Evolutionary conservation across 2,113 vertebrate species (phyloP).

Genomic region (Crotalus tigris): DNA sequence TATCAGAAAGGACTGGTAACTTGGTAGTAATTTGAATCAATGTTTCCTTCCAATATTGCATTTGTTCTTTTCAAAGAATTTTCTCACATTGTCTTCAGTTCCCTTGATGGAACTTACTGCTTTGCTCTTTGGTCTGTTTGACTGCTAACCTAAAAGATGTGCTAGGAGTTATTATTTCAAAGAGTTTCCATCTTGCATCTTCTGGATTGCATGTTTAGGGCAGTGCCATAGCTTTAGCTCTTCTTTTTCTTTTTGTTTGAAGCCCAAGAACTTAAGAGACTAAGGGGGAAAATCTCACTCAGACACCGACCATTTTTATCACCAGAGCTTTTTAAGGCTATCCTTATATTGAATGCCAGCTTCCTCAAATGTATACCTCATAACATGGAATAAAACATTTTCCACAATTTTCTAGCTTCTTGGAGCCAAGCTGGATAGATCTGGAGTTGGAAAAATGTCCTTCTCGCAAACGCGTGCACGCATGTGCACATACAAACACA

Average conservation of each 20-base stretch:
- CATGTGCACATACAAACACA: accelerated
- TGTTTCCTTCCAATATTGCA: not conserved
- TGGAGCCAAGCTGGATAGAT: not conserved
- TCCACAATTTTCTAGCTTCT: not conserved
- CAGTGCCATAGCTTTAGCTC: not conserved
- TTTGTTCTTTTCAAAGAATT: not conserved
- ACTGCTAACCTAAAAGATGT: not conserved
- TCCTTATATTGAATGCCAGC: not conserved
- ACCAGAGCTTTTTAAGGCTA: not conserved
- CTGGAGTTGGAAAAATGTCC: not conserved
- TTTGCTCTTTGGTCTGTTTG: not conserved
- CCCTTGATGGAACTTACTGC: not conserved
- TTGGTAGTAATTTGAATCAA: not conserved
- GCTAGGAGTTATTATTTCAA: not conserved
- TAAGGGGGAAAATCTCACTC: not conserved
- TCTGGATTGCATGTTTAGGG: not conserved
- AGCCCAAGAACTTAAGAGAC: not conserved
- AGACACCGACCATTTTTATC: not conserved
- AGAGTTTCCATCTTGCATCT: not conserved
- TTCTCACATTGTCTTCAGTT: not conserved
- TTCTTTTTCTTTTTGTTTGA: not conserved
- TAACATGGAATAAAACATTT: not conserved
- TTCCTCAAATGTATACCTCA: not conserved
- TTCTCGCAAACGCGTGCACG: not conserved
- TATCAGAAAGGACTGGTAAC: not conserved